Evolutionary conservation across 1,140 invertebrate genomes (phyloP).

Genomic region (Zaprionus inermis): DNA sequence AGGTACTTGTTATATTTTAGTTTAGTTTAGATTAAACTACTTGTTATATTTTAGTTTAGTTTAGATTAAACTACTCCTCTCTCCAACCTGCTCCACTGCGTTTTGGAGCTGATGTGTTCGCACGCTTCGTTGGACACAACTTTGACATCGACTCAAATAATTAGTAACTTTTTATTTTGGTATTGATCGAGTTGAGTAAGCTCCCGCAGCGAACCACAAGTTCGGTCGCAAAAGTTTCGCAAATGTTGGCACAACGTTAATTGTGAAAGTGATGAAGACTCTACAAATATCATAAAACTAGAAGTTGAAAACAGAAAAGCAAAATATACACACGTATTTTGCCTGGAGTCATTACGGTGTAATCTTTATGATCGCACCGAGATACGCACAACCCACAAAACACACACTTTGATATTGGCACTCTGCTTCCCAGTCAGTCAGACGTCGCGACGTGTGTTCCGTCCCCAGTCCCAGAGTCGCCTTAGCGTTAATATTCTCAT

Average conservation of each 20-base stretch:
- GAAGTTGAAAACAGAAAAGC: background rate
- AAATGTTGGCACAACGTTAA: conserved; percentile 9
- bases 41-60: background rate
- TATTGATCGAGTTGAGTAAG: conserved; percentile 2
- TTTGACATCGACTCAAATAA: conserved; percentile 52
- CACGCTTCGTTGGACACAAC: conserved; percentile 38
- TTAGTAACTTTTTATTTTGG: conserved; percentile 46
- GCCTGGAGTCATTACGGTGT: conserved; percentile 9
- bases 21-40: conserved; percentile 49
- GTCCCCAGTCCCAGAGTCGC: conserved; percentile 5
- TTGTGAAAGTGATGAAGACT: conserved; percentile 17
- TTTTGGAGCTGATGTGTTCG: background rate
- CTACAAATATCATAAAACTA: background rate
- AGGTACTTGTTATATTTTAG: conserved; percentile 79
- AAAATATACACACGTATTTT: background rate
- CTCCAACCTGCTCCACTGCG: background rate
- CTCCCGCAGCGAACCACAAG: background rate
- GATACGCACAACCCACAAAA: conserved; percentile 27
- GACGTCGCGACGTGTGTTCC: conserved; percentile 12
- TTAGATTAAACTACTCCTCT: conserved; percentile 49
- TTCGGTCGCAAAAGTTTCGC: background rate
- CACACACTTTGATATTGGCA: conserved; percentile 43
- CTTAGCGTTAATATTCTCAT: conserved; percentile 69
- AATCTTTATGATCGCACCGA: conserved; percentile 39
- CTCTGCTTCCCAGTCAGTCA: conserved; percentile 9